phyloP scores from a whole-genome alignment of 30 jellyfish, hydroid and myxozoan species.

The Sanderia malayensis region DNA sequence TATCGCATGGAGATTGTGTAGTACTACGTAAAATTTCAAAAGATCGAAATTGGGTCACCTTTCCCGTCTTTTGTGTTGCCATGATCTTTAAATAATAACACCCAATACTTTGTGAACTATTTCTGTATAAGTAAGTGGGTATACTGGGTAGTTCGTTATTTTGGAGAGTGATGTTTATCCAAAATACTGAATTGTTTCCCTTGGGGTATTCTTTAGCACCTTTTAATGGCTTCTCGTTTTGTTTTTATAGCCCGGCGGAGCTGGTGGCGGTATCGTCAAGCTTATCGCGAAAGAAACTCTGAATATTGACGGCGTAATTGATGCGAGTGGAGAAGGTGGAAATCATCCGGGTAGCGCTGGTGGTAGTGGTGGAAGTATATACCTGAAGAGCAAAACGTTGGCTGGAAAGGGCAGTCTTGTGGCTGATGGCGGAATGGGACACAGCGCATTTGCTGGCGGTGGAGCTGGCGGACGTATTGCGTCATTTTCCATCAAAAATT shows the following conservation, averaged over 20 bases:
- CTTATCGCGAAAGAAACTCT: constrained; percentile 29
- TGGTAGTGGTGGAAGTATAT: constrained; percentile 68
- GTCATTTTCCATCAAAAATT: background rate
- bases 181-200: too few relatives aligned
- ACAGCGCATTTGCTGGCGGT: constrained; percentile 16
- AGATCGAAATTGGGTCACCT: too few relatives aligned
- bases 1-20: too few relatives aligned
- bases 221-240: background rate
- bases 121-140: too few relatives aligned
- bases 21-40: too few relatives aligned
- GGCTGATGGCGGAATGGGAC: constrained; percentile 53
- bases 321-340: constrained; percentile 53
- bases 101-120: too few relatives aligned
- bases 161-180: too few relatives aligned
- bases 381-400: constrained; percentile 26
- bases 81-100: too few relatives aligned
- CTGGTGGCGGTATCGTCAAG: constrained; percentile 50
- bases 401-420: constrained; percentile 36
- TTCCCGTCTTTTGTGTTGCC: too few relatives aligned
- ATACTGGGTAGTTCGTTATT: too few relatives aligned
- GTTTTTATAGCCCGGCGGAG: constrained; percentile 40
- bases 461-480: constrained; percentile 66
- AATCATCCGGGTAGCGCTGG: constrained; percentile 41
- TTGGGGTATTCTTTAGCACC: background rate
- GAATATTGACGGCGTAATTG: constrained; percentile 40